Conservation (phyloP, 2,888 invertebrate species). For the Hydraecia micacea region DNA sequence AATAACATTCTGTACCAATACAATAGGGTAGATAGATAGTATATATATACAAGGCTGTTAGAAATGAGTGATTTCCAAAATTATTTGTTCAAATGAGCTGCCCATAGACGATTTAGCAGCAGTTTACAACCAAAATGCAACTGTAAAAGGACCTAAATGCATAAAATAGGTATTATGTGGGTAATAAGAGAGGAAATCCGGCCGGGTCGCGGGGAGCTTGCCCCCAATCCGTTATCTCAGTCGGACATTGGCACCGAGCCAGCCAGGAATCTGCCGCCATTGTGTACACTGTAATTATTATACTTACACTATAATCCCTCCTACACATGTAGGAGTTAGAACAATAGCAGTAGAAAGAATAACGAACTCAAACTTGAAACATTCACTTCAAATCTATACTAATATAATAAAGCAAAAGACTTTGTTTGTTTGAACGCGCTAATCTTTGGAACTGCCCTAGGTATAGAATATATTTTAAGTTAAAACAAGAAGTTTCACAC, state of each 20-base stretch:
- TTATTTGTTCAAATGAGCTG: background rate
- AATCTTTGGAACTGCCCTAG: background rate
- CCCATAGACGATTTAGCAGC: background rate
- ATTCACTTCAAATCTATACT: background rate
- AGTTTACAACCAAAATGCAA: slow-evolving; percentile 35
- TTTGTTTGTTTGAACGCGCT: background rate
- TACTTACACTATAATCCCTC: slow-evolving; percentile 35
- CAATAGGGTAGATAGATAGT: background rate
- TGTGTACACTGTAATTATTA: slow-evolving; percentile 49
- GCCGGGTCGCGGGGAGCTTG: slow-evolving; percentile 56
- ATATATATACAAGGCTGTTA: background rate
- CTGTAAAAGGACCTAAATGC: slow-evolving; percentile 41
- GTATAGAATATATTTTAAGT: background rate
- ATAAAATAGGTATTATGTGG: slow-evolving; percentile 56
- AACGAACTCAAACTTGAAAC: background rate
- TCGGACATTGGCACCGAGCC: slow-evolving; percentile 68
- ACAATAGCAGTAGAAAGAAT: slow-evolving; percentile 34
- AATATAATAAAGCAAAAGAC: background rate
- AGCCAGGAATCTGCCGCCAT: slow-evolving; percentile 54
- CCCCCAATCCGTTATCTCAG: slow-evolving; percentile 76
- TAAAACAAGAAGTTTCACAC: background rate
- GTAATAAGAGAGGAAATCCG: slow-evolving; percentile 63
- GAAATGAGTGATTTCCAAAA: background rate
- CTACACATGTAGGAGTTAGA: slow-evolving; percentile 39
- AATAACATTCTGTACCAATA: background rate